Percentiles rank a stretch among this genome's conserved stretches.
These are phyloP conservation scores for Coryphaenoides rupestris DNA, from an alignment of 2,113 vertebrate genomes.

Conservation along the genomic window DNA sequence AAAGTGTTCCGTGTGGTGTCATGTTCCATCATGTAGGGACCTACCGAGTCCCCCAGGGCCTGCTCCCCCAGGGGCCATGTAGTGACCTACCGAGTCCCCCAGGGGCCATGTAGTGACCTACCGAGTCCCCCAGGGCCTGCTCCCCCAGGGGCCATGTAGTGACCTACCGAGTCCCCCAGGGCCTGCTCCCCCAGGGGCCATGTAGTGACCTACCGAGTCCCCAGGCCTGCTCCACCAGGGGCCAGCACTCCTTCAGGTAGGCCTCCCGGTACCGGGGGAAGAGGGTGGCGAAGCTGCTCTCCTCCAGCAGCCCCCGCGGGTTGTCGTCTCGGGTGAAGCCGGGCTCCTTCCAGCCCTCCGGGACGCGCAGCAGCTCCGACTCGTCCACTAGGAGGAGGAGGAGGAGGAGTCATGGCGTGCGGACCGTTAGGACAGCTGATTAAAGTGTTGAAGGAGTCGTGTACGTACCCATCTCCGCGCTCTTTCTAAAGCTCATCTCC, in stretches of 20 bases:
- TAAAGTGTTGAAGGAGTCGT: too few species aligned
- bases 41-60: too few species aligned
- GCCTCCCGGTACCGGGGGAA: slow-evolving; percentile 95
- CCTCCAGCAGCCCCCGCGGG: slow-evolving; percentile 87
- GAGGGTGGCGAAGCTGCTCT: slow-evolving; percentile 96
- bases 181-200: too few species aligned
- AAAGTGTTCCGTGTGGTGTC: too few species aligned
- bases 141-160: slow-evolving; percentile 92
- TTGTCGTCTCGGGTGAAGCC: slow-evolving; percentile 87
- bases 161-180: too few species aligned
- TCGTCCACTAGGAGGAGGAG: slow-evolving; percentile 45
- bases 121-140: too few species aligned
- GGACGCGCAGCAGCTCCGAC: slow-evolving; percentile 86
- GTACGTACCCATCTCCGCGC: slow-evolving; percentile 44
- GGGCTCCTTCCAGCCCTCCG: slow-evolving; percentile 92
- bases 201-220: slow-evolving; percentile 75
- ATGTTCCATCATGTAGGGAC: too few species aligned
- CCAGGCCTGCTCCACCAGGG: slow-evolving; percentile 88
- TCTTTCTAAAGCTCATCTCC: slow-evolving; percentile 53
- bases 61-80: too few species aligned
- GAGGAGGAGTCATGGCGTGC: too few species aligned
- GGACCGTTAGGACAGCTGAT: too few species aligned
- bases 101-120: too few species aligned
- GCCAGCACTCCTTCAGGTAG: slow-evolving; percentile 95
- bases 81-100: slow-evolving; percentile 77